Conservation (phyloP, 2,797 vertebrate species). For the Peromyscus attwateri region DNA sequence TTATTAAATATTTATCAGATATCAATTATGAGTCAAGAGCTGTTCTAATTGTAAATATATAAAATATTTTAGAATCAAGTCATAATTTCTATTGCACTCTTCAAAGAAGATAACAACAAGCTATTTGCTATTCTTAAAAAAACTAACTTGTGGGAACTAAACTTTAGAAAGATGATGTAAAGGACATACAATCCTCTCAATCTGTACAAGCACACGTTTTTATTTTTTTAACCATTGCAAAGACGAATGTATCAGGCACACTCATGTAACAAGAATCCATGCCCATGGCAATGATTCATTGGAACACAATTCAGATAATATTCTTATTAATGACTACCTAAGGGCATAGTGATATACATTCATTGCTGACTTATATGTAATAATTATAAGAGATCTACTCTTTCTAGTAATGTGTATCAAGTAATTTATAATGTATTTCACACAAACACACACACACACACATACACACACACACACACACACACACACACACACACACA, state of each 20-base stretch:
- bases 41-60: background rate
- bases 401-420: background rate
- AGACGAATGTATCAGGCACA: background rate
- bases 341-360: background rate
- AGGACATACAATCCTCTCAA: background rate
- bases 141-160: background rate
- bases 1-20: background rate
- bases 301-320: background rate
- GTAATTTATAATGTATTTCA: background rate
- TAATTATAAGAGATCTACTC: background rate
- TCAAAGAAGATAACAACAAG: background rate
- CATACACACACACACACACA: background rate
- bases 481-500: background rate
- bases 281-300: background rate
- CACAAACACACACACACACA: background rate
- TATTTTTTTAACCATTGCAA: background rate
- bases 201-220: background rate
- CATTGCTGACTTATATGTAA: background rate
- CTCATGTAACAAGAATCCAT: background rate
- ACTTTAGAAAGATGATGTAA: background rate
- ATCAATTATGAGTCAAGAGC: background rate
- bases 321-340: background rate
- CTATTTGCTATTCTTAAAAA: background rate
- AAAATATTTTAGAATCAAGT: constrained; percentile 7
- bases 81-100: background rate